These are phyloP conservation scores for Calvadosia cruxmelitensis DNA, from an alignment of 30 jellyfish, hydroid and myxozoan species.

Conservation along the genomic window DNA sequence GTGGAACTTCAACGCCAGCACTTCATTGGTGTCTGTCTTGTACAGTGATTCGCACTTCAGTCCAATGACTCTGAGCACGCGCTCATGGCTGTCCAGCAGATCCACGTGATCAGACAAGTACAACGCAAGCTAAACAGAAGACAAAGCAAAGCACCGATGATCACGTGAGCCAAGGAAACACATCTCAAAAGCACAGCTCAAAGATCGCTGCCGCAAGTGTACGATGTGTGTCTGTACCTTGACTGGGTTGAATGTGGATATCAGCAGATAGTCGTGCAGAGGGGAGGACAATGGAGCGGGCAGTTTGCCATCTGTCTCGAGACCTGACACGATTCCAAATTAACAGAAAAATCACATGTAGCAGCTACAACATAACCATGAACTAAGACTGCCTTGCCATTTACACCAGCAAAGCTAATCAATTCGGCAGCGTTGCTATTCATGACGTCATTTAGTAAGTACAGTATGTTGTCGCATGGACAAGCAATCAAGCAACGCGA, in stretches of 20 bases:
- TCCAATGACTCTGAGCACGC: constrained; percentile 34
- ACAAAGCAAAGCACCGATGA: not conserved
- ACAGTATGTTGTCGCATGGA: not conserved
- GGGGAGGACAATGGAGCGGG: constrained; percentile 45
- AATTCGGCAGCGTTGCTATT: too few species aligned
- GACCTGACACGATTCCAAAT: too few species aligned
- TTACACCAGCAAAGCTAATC: too few species aligned
- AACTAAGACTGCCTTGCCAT: too few species aligned
- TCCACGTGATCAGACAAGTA: constrained; percentile 30
- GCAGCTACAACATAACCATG: too few species aligned
- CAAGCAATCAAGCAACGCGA: not conserved
- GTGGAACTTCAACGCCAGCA: constrained; percentile 61
- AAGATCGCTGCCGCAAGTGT: too few species aligned
- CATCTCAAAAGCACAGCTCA: too few species aligned
- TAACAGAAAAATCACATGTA: too few species aligned
- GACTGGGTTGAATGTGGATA: constrained; percentile 68
- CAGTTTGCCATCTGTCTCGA: constrained; percentile 45
- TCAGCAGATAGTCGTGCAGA: constrained; percentile 37
- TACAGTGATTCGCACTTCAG: constrained; percentile 36
- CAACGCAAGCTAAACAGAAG: constrained; percentile 33
- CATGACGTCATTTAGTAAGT: too few species aligned
- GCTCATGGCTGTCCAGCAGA: constrained; percentile 23
- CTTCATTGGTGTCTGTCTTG: constrained; percentile 56
- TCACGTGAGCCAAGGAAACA: too few species aligned
- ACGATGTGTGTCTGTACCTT: constrained; percentile 18